phyloP scores from a whole-genome alignment of 2,113 vertebrate genomes.

The Carassius carassius region DNA sequence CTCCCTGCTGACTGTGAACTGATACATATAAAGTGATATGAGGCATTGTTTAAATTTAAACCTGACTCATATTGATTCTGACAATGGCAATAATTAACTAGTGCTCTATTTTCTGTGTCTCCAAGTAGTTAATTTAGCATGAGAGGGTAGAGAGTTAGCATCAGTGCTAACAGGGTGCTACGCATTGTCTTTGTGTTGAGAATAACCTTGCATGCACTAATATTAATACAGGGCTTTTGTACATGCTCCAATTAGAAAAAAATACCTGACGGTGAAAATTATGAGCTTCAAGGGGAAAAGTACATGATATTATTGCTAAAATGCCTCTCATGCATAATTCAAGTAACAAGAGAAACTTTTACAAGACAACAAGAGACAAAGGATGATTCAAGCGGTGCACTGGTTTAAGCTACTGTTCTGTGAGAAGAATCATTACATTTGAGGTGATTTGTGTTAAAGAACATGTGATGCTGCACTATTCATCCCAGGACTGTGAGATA shows the following conservation, averaged over 20 bases:
- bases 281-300: conserved; percentile 45
- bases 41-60: background rate
- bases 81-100: background rate
- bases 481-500: conserved; percentile 7
- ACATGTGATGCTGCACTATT: background rate
- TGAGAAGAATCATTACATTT: conserved; percentile 1
- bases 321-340: conserved; percentile 65
- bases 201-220: conserved; percentile 24
- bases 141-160: background rate
- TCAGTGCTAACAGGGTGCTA: background rate
- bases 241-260: conserved; percentile 34
- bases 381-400: background rate
- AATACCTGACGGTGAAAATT: background rate
- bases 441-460: conserved; percentile 10
- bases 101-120: background rate
- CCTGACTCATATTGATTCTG: background rate
- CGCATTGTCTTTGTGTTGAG: too few relatives aligned
- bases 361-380: conserved; percentile 26
- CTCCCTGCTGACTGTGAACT: background rate
- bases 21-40: background rate
- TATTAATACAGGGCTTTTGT: conserved; percentile 5
- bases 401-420: conserved; percentile 22
- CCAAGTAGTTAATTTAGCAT: background rate
- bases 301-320: conserved; percentile 69
- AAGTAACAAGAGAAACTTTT: conserved; percentile 54